Conservation (phyloP, 1,140 invertebrate species). For the Dinoponera quadriceps region DNA sequence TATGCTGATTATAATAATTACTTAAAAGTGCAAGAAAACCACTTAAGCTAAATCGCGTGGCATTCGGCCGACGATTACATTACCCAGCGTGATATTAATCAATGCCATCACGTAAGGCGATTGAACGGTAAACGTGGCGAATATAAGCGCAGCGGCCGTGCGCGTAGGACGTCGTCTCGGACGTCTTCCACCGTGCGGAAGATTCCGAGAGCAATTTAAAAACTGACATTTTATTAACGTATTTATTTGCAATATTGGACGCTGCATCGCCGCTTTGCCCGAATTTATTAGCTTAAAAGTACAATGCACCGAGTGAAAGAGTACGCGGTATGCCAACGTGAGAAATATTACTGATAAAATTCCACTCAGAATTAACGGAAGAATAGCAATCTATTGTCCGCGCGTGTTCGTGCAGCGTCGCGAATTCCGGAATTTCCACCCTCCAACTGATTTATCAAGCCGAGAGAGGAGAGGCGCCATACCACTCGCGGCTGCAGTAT, state of each 20-base stretch:
- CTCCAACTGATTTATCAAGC: slow-evolving; percentile 67
- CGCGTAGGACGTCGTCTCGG: no score
- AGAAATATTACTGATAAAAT: background rate
- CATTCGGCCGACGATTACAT: slow-evolving; percentile 60
- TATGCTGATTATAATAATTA: slow-evolving; percentile 85
- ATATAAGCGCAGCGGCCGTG: no score
- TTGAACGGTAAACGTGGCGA: background rate
- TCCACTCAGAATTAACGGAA: background rate
- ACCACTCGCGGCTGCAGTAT: slow-evolving; percentile 67
- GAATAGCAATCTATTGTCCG: slow-evolving; percentile 14
- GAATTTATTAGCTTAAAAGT: no score
- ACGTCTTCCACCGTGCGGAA: no score
- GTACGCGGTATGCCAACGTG: no score
- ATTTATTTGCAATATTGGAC: no score
- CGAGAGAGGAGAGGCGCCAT: slow-evolving; percentile 37
- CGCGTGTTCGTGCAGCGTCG: background rate
- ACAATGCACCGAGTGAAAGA: no score
- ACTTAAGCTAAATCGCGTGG: slow-evolving; percentile 63
- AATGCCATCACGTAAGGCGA: background rate
- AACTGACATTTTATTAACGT: no score
- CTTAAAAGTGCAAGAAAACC: slow-evolving; percentile 79
- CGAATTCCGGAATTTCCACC: slow-evolving; percentile 33
- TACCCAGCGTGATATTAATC: slow-evolving; percentile 24
- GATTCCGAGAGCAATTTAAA: no score
- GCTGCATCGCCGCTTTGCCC: no score